Base-by-base conservation (phyloP, 2,113 vertebrate species). In the Miniopterus natalensis region DNA sequence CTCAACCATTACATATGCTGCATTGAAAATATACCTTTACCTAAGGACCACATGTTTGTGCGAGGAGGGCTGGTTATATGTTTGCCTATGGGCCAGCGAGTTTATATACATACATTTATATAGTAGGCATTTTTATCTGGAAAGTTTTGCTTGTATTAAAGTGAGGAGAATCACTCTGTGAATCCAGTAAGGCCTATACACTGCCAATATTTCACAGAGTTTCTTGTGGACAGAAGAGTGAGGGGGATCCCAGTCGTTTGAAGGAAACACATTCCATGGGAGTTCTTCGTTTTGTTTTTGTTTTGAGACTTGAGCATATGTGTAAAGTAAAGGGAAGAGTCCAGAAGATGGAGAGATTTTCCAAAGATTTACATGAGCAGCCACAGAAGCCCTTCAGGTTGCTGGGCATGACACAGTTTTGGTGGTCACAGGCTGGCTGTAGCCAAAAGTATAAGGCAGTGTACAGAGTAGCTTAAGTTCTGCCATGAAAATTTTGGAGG, bases 141-240 rank as follows among this genome's bases (percentile, higher is more conserved):
- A 18, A 90, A 49, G 75, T 78, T 86, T 73, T 96, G 71, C 23
- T 78, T 80, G 25, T 88, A 14, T 78, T 29, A 80, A 78, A 73
- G 47, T n/a, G 20, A 55, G 31, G 70, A 36, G 61, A 79, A 47
- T 23, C 21, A 2, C 49, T 71, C 78, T 29, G 53, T 49, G 31
- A 83, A 63, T 81, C 83, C 0, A 3, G n/a, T 53, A 80, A 83
- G 73, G 36, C 45, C 84, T 88, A 1, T 8, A 47, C 65, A 61
- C 59, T 74, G 14, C 17, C 8, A 47, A 55, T n/a, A 17, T 90
- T 87, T 78, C 23, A 13, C 12, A 17, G 75, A 61, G 45, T 65
- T 78, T 70, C 5, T 57, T 40, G 66, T 85, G 77, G 29, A 25
- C 40, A 51, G 21, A 13, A 8, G 55, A 57, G 29, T n/a, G n/a